A percentile compares a stretch with the other conserved stretches of the same genome.
phyloP scores from a whole-genome alignment of 2,797 vertebrate species.

The Lacerta viridis region DNA sequence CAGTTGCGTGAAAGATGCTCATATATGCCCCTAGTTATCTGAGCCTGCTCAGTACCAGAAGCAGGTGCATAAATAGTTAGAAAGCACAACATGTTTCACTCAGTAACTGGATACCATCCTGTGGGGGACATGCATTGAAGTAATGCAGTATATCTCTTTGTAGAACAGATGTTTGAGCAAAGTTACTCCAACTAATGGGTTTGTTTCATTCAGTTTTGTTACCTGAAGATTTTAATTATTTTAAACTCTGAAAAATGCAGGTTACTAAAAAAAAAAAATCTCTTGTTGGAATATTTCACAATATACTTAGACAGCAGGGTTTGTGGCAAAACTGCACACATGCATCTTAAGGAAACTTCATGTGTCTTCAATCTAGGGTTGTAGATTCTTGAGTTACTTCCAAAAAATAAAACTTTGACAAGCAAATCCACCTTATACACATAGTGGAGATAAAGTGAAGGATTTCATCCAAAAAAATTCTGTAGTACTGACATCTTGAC shows the following conservation, averaged over 20 bases:
- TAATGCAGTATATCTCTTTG: slow-evolving; percentile 40
- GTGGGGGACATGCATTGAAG: slow-evolving; percentile 12
- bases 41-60: slow-evolving; percentile 20
- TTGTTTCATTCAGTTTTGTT: slow-evolving; percentile 60
- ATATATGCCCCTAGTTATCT: slow-evolving; percentile 27
- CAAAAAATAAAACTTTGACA: slow-evolving; percentile 61
- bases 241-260: slow-evolving; percentile 41
- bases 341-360: slow-evolving; percentile 51
- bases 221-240: slow-evolving; percentile 45
- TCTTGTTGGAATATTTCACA: slow-evolving; percentile 54
- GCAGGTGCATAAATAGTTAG: slow-evolving; percentile 19
- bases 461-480: slow-evolving; percentile 44
- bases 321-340: slow-evolving; percentile 61
- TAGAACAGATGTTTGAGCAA: slow-evolving; percentile 8
- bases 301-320: slow-evolving; percentile 45
- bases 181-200: not conserved
- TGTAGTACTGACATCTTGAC: slow-evolving; percentile 53
- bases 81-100: not conserved
- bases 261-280: slow-evolving; percentile 41
- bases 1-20: slow-evolving; percentile 22
- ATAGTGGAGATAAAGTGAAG: slow-evolving; percentile 62
- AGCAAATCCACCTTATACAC: slow-evolving; percentile 65
- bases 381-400: slow-evolving; percentile 62
- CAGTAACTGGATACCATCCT: not conserved
- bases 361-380: slow-evolving; percentile 42